A percentile compares a stretch with the other conserved stretches of the same genome.
These are phyloP conservation scores for Austrolebias charrua DNA, from an alignment of 2,797 vertebrate species.

Conservation along the genomic window DNA sequence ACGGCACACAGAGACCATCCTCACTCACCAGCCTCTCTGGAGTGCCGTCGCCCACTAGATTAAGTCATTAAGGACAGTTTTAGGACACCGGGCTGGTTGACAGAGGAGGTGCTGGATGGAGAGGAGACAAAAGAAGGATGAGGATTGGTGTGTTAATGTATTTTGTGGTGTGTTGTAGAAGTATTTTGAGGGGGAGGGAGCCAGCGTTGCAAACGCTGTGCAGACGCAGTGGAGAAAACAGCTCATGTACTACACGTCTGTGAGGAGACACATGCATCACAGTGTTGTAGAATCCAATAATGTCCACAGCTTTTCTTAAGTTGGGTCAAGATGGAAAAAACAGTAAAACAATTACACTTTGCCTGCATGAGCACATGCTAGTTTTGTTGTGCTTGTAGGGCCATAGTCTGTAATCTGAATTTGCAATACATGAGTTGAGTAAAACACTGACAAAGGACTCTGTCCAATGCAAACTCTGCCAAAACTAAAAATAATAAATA, in stretches of 20 bases:
- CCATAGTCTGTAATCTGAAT: not conserved
- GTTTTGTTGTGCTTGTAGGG: not conserved
- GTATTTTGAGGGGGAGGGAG: conserved; percentile 17
- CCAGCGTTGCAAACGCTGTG: not conserved
- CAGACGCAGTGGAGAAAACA: too few relatives aligned
- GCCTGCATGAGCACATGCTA: not conserved
- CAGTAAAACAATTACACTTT: not conserved
- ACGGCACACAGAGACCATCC: conserved; percentile 62
- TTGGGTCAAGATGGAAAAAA: not conserved
- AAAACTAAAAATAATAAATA: not conserved
- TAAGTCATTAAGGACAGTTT: conserved; percentile 76
- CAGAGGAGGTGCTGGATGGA: conserved; percentile 35
- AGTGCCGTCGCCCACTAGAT: conserved; percentile 69
- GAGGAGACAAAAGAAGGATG: conserved; percentile 46
- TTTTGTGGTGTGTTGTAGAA: conserved; percentile 30
- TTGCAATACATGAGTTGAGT: not conserved
- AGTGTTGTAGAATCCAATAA: not conserved
- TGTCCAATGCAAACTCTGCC: not conserved
- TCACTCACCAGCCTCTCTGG: conserved; percentile 63
- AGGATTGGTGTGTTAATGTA: conserved; percentile 31
- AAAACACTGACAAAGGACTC: too few relatives aligned
- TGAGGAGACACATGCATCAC: not conserved
- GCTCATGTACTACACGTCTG: not conserved
- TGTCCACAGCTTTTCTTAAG: not conserved
- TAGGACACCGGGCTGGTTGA: conserved; percentile 59